Base-by-base conservation (phyloP, 2,888 invertebrate species). In the Andrena fulva region DNA sequence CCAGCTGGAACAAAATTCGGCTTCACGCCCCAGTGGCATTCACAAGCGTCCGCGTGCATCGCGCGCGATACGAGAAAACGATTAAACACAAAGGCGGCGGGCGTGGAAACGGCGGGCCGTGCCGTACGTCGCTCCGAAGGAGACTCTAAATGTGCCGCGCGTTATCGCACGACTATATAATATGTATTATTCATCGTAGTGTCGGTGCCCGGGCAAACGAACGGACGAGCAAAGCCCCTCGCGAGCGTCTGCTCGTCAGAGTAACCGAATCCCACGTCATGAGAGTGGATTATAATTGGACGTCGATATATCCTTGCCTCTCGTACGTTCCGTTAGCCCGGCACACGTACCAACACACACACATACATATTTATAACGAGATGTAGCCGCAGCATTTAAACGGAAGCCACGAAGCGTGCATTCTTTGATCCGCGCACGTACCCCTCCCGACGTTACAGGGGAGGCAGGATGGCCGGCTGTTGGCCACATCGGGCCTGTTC, bases 381-480 rank as follows among this genome's bases (percentile, higher is more conserved):
- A 85, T 73, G 33, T 70, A 64, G 75, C 54, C 62, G 72, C 56
- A 27, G 56, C 85, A 74, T 84, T 88, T 88, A 88, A 86, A 85
- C 89, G 82, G 82, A 42, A 50, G 67, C 64, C 77, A 62, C 69
- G 72, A 70, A 71, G 50, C 68, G 64, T 56, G 79, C 78, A 89
- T 88, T 88, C 88, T 88, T 88, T 88, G 88, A 88, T 88, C 87
- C 88, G 74, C 75, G 80, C 89, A 89, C 87, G 88, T 89, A 87
- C 73, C 68, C 70, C 73, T 64, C 68, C 74, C 24, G 24, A 77
- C 67, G 85, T 86, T 85, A 82, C 86, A 87, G 80, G 62, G 62
- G 33, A 24, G 50, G 59, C 12, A 12, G 42, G 42, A 42, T 16
- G 42, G 60, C 48, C 52, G 66, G 29, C 71, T 59, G 60, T 20